Evolutionary conservation across 2,797 vertebrate species (phyloP).

Genomic region (Anabas testudineus): DNA sequence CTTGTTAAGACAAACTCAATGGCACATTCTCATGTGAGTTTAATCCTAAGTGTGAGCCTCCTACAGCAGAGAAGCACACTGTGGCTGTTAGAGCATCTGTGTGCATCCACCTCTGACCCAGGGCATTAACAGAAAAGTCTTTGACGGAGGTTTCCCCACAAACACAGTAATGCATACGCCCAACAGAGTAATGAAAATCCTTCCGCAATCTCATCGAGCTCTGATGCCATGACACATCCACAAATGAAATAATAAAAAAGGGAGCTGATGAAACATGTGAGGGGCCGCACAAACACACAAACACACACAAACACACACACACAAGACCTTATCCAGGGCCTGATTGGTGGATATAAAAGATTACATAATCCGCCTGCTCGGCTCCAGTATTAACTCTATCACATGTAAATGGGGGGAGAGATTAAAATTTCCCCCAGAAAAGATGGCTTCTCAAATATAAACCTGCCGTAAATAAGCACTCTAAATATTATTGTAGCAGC

Average conservation of each 20-base stretch:
- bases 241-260: conserved; percentile 50
- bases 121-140: conserved; percentile 53
- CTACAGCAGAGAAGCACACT: conserved; percentile 34
- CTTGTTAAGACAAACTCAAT: conserved; percentile 35
- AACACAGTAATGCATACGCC: conserved; percentile 29
- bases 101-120: conserved; percentile 56
- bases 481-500: conserved; percentile 72
- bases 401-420: conserved; percentile 62
- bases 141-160: conserved; percentile 43
- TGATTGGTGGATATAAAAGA: conserved; percentile 57
- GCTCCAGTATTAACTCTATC: conserved; percentile 64
- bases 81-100: background rate
- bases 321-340: conserved; percentile 5
- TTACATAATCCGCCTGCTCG: conserved; percentile 55
- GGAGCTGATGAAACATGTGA: conserved; percentile 40
- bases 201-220: conserved; percentile 43
- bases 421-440: conserved; percentile 54
- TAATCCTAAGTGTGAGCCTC: conserved; percentile 41
- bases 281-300: conserved; percentile 8
- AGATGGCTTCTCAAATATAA: conserved; percentile 60
- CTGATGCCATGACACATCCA: conserved; percentile 45
- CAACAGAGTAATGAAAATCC: conserved; percentile 53
- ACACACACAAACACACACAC: too few relatives aligned
- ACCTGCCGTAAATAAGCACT: conserved; percentile 64
- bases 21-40: conserved; percentile 48